Evolutionary conservation across 2,888 invertebrate genomes (phyloP), one percentile per base, ranked within the genome.

Genomic region (Tipula unca): DNA sequence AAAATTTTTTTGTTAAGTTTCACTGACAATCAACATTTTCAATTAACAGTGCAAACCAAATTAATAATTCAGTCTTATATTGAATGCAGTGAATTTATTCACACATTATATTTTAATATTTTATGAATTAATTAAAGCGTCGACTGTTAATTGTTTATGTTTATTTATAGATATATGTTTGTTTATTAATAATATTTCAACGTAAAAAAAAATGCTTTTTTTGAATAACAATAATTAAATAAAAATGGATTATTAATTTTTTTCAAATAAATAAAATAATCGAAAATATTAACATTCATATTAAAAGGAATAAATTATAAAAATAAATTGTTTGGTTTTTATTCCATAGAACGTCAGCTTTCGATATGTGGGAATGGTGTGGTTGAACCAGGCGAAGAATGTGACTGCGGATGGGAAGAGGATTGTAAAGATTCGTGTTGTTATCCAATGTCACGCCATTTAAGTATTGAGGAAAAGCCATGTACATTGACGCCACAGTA

Each of bases 321-420:
- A 54, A 54, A 54, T 69, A n/a, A n/a, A 25, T 69, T 85, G 29
- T 84, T 36, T 85, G 14, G 14, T 54, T 86, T 42, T 85, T 32
- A 42, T 86, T 86, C 89, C 90, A 2, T 91, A 96, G 98, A 97
- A 89, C 96, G 97, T 20, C 96, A 97, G 91, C 95, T 95, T 86
- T 96, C 99, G 0, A 96, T 99, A 89, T 99, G 99, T 91, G 99
- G 99, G 85, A 99, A 99, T 91, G 98, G 98, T 82, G 98, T 99
- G 36, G 98, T 98, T 84, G 99, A 99, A 90, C 95, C 95, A 84
- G 98, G 96, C 20, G 99, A 99, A 91, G 96, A 99, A 91, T 99
- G 99, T 90, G 99, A 99, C 91, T 99, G 99, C 90, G 99, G 99
- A 86, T 98, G 97, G 97, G 97, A 97, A 88, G 97, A 98, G 89